Base-by-base conservation (phyloP, 2,888 invertebrate species). In the Dolomedes plantarius region DNA sequence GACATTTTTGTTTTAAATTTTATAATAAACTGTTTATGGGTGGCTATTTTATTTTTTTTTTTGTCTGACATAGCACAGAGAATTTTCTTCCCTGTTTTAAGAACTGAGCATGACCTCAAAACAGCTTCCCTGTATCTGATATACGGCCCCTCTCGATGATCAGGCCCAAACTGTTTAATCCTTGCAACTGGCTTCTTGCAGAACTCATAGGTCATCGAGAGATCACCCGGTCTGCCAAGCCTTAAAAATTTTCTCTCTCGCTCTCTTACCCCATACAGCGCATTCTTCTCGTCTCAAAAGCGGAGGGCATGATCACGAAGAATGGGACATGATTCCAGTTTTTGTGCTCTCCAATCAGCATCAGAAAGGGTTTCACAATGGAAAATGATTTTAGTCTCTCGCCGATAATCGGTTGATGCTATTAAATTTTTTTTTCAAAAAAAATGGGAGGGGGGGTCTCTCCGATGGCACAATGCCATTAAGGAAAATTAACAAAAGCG, bases 261-360 rank as follows among this genome's bases (percentile, higher is more conserved):
- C 56, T 56, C 28, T 23, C 64, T 11, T 71, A 72, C 82, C 82
- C 76, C 82, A 82, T 83, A 67, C 76, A 27, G 82, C 9, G 82
- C 73, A 73, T 73, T 80, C 74, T 73, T 72, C 23, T 67, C 41
- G 46, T 65, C 71, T 36, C 32, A 76, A 76, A 16, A 46, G 39
- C 9, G 41, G 39, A 72, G 36, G 41, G 23, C 56, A 5, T 62
- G 29, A 36, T 46, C n/a, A 71, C 62, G 13, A 36, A 64, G 69
- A 69, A 69, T 32, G 11, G 41, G 9, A 36, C 23, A 39, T 28
- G 69, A 69, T 36, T 69, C 69, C 23, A n/a, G 28, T 28, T 41
- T 39, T 69, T 69, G 69, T 31, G 29, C 13, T 27, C 1, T 62
- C 6, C 6, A 46, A 46, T 68, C 41, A 39, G 13, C 16, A 13